phyloP scores from a whole-genome alignment of 1,140 invertebrate species.

The Phymastichus coffea region DNA sequence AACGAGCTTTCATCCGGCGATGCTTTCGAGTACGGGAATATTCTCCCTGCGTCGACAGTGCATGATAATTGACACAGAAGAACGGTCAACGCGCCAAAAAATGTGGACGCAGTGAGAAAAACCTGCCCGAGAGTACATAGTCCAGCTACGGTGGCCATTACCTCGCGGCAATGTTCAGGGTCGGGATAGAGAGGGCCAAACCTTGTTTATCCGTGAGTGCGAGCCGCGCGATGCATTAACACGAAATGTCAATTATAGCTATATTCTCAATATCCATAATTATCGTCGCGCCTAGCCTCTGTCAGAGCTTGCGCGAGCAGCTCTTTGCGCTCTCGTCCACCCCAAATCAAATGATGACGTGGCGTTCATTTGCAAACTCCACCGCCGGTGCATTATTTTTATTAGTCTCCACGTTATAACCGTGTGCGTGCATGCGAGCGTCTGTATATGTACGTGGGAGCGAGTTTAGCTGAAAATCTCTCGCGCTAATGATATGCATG shows the following conservation, averaged over 20 bases:
- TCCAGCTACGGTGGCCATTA: no score
- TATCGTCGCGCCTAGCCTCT: slow-evolving; percentile 37
- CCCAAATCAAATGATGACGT: slow-evolving; percentile 47
- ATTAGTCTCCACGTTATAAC: no score
- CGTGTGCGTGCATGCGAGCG: no score
- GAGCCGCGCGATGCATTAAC: slow-evolving; percentile 35
- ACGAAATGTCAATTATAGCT: slow-evolving; percentile 44
- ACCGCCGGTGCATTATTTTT: slow-evolving; percentile 44
- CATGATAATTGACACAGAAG: slow-evolving; percentile 22
- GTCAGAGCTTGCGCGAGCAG: background rate
- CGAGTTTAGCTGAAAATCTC: background rate
- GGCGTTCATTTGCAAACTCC: slow-evolving; percentile 48
- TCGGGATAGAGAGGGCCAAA: no score
- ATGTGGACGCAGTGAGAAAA: slow-evolving; percentile 15
- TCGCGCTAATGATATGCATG: background rate
- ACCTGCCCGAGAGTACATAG: background rate
- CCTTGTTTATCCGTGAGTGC: no score
- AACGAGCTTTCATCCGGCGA: slow-evolving; percentile 6
- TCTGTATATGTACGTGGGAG: no score
- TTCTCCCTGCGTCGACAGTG: slow-evolving; percentile 14
- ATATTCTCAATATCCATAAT: slow-evolving; percentile 51
- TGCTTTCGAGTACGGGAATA: background rate
- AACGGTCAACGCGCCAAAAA: slow-evolving; percentile 1
- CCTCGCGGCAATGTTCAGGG: slow-evolving; percentile 16
- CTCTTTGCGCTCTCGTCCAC: slow-evolving; percentile 10